A percentile compares a stretch with the other conserved stretches of the same genome.
These are phyloP conservation scores for Paramormyrops kingsleyae DNA, from an alignment of 2,113 vertebrate species.

Conservation along the genomic window DNA sequence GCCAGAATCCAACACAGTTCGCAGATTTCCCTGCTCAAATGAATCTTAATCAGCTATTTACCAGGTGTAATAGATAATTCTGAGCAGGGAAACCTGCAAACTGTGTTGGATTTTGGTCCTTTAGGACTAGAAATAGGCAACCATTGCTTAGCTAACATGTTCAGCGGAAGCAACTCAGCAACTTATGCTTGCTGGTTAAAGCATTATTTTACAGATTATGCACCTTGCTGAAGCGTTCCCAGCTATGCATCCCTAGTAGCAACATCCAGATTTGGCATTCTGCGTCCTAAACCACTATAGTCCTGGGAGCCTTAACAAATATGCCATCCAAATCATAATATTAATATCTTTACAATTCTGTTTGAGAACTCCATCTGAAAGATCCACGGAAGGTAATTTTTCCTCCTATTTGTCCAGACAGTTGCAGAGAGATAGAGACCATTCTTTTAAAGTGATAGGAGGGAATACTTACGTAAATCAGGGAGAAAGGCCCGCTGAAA, in stretches of 20 bases:
- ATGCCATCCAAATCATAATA: background rate
- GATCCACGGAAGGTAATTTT: background rate
- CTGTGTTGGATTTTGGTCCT: background rate
- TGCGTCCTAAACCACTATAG: background rate
- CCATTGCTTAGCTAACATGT: background rate
- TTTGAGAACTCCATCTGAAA: background rate
- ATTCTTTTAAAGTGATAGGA: background rate
- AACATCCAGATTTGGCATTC: background rate
- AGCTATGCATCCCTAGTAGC: background rate
- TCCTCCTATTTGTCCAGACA: background rate
- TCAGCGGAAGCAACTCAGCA: background rate
- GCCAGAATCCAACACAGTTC: background rate
- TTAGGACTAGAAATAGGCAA: background rate
- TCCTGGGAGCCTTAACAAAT: background rate
- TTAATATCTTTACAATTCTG: background rate
- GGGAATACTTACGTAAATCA: conserved; percentile 71
- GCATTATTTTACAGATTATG: background rate
- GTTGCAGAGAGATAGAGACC: background rate
- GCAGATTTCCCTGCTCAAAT: background rate
- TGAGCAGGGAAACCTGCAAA: background rate
- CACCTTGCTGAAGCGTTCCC: background rate
- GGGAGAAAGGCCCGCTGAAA: conserved; percentile 67
- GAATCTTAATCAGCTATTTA: background rate
- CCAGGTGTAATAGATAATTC: background rate
- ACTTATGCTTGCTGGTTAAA: background rate